A percentile compares a stretch with the other conserved stretches of the same genome.
Evolutionary conservation across 2,888 invertebrate genomes (phyloP).

Genomic region (Pherbina coryleti): DNA sequence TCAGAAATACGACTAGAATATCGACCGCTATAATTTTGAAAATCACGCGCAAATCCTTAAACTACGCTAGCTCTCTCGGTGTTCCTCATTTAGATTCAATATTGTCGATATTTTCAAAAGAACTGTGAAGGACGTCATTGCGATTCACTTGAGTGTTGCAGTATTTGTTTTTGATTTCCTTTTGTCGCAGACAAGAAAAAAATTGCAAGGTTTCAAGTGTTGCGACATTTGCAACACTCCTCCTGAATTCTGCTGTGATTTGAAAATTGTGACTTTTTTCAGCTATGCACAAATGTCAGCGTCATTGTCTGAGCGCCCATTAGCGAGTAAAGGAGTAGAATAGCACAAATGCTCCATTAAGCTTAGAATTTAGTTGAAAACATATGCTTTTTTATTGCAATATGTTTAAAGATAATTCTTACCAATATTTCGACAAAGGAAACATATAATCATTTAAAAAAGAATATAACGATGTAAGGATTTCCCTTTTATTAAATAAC

Average conservation of each 20-base stretch:
- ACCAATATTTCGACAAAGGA: not conserved
- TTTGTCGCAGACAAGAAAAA: not conserved
- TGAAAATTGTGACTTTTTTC: not conserved
- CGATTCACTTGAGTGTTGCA: slow-evolving; percentile 19
- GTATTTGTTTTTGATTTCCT: not conserved
- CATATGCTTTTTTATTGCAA: not conserved
- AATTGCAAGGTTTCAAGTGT: not conserved
- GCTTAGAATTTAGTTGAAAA: not conserved
- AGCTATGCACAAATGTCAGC: not conserved
- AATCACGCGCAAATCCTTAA: slow-evolving; percentile 23
- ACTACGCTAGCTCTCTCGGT: not conserved
- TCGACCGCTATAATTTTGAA: not conserved
- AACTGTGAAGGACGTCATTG: not conserved
- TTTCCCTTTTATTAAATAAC: not conserved
- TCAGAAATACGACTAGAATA: too few relatives aligned
- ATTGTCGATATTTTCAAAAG: not conserved
- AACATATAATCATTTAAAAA: too few relatives aligned
- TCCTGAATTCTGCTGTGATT: slow-evolving; percentile 6
- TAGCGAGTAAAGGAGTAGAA: not conserved
- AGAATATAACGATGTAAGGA: too few relatives aligned
- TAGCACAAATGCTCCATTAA: too few relatives aligned
- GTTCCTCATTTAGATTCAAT: slow-evolving; percentile 21
- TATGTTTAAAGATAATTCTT: not conserved
- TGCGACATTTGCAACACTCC: slow-evolving; percentile 4
- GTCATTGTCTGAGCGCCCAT: not conserved